Conservation (phyloP, 2,113 vertebrate species). For the Charadrius vociferus region DNA sequence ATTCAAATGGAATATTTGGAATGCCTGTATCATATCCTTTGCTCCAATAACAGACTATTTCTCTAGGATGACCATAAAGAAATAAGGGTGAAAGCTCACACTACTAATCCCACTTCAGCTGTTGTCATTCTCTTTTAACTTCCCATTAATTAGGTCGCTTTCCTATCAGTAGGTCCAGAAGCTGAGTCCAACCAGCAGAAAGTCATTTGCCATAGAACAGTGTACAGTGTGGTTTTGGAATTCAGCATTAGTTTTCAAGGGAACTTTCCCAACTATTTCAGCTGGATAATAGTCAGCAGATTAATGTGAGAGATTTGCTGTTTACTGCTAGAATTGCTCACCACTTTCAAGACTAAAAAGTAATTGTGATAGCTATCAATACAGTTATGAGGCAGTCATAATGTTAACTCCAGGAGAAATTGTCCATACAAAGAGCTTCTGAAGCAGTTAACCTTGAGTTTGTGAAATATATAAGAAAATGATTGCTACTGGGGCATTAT, state of each 20-base stretch:
- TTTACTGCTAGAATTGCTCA: background rate
- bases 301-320: background rate
- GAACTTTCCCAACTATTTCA: background rate
- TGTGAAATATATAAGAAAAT: background rate
- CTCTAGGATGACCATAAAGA: background rate
- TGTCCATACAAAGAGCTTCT: background rate
- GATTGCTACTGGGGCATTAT: background rate
- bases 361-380: background rate
- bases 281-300: background rate
- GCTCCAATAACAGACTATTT: background rate
- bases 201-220: background rate
- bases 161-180: background rate
- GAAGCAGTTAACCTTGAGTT: background rate
- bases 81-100: background rate
- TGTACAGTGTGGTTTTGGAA: background rate
- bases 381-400: background rate
- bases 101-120: background rate
- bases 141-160: slow-evolving; percentile 18
- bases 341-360: background rate
- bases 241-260: background rate
- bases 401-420: background rate
- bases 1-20: background rate
- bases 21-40: background rate
- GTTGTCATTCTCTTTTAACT: background rate
- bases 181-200: background rate